Percentiles rank a stretch among this genome's conserved stretches.
Evolutionary conservation across 2,888 invertebrate species (phyloP).

Genomic region (Formica aserva): DNA sequence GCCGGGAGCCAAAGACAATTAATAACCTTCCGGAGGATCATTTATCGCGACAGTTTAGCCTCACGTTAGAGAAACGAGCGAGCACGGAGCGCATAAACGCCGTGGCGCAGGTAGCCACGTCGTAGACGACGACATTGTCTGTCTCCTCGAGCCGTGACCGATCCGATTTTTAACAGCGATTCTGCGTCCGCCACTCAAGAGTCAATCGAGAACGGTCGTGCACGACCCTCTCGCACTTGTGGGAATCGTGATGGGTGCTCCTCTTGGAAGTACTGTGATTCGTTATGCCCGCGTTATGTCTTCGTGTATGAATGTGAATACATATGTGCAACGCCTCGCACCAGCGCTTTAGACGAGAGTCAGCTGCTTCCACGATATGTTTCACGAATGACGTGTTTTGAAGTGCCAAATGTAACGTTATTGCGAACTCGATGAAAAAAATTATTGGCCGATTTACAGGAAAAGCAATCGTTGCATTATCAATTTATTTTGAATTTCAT

Average conservation of each 20-base stretch:
- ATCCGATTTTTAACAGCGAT: constrained; percentile 84
- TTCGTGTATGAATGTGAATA: constrained; percentile 52
- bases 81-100: constrained; percentile 37
- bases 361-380: constrained; percentile 32
- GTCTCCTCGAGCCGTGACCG: constrained; percentile 83
- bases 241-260: constrained; percentile 64
- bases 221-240: constrained; percentile 72
- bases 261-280: constrained; percentile 57
- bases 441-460: neutral
- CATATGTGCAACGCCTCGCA: constrained; percentile 15
- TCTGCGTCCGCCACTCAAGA: constrained; percentile 67
- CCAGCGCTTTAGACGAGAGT: neutral
- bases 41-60: constrained; percentile 86
- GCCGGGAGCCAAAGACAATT: constrained; percentile 84
- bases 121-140: constrained; percentile 76
- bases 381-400: constrained; percentile 28
- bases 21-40: constrained; percentile 85
- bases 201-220: constrained; percentile 65
- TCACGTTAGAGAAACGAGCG: constrained; percentile 66
- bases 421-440: neutral
- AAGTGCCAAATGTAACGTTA: constrained; percentile 20
- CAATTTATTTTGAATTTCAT: neutral
- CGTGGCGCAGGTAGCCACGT: constrained; percentile 40
- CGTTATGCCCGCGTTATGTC: constrained; percentile 63
- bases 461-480: constrained; percentile 18